phyloP scores from a whole-genome alignment of 2,113 vertebrate genomes.

The Eurypyga helias region DNA sequence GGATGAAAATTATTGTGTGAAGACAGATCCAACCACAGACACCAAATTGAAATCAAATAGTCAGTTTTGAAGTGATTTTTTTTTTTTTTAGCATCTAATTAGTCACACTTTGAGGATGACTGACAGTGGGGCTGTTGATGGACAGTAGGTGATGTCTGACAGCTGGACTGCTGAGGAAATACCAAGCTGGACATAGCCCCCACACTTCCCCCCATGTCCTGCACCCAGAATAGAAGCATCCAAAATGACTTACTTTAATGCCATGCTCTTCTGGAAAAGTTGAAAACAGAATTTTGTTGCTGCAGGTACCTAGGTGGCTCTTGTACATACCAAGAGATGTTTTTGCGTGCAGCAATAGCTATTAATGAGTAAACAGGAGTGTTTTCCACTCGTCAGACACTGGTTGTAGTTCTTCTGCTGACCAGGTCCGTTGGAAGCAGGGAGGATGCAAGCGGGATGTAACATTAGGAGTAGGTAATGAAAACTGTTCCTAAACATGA shows the following conservation, averaged over 20 bases:
- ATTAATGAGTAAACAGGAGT: fast-evolving
- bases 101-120: background rate
- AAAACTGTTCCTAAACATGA: background rate
- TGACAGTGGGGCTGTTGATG: background rate
- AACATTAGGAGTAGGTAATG: fast-evolving
- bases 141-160: background rate
- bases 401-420: background rate
- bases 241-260: background rate
- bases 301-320: background rate
- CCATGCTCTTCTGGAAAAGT: background rate
- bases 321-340: fast-evolving
- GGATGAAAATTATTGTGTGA: background rate
- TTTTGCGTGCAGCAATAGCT: background rate
- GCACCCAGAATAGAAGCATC: background rate
- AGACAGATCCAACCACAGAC: background rate
- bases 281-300: background rate
- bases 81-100: background rate
- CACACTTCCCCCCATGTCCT: no score
- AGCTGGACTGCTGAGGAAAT: background rate
- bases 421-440: fast-evolving
- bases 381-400: background rate
- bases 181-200: background rate
- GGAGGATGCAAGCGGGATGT: fast-evolving
- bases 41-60: background rate
- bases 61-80: background rate